Evolutionary conservation across 2,888 invertebrate genomes (phyloP).

Genomic region (Physocephala rufipes): DNA sequence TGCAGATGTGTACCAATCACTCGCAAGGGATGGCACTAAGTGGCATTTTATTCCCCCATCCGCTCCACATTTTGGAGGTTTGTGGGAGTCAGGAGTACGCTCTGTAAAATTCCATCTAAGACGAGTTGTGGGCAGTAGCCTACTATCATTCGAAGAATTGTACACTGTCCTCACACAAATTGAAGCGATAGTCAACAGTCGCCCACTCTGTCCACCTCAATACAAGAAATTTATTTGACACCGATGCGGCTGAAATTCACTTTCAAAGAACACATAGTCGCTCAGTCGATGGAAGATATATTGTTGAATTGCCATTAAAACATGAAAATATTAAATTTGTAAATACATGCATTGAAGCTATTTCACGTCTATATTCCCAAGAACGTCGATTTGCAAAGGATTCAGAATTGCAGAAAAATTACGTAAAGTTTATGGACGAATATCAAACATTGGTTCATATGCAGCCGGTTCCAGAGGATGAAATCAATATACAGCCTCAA

Average conservation of each 20-base stretch:
- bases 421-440: conserved; percentile 7
- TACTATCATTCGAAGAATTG: conserved; percentile 39
- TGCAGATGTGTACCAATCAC: not conserved
- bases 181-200: conserved; percentile 38
- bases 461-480: conserved; percentile 2
- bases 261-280: conserved; percentile 12
- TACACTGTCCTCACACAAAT: conserved; percentile 40
- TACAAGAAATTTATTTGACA: not conserved
- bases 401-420: conserved; percentile 4
- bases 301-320: conserved; percentile 1
- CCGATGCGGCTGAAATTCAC: conserved; percentile 8
- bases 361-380: conserved; percentile 4
- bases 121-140: conserved; percentile 30
- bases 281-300: conserved; percentile 2
- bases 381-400: conserved; percentile 5
- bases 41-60: conserved; percentile 40
- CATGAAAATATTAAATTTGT: not conserved
- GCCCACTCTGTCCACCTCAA: conserved; percentile 30
- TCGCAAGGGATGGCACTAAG: conserved; percentile 23
- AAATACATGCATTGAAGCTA: not conserved
- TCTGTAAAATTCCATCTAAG: conserved; percentile 36
- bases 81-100: conserved; percentile 33
- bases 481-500: not conserved
- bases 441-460: conserved; percentile 1
- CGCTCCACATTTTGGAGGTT: conserved; percentile 37